Evolutionary conservation across 2,113 vertebrate species (phyloP).

Genomic region (Apodemus sylvaticus): DNA sequence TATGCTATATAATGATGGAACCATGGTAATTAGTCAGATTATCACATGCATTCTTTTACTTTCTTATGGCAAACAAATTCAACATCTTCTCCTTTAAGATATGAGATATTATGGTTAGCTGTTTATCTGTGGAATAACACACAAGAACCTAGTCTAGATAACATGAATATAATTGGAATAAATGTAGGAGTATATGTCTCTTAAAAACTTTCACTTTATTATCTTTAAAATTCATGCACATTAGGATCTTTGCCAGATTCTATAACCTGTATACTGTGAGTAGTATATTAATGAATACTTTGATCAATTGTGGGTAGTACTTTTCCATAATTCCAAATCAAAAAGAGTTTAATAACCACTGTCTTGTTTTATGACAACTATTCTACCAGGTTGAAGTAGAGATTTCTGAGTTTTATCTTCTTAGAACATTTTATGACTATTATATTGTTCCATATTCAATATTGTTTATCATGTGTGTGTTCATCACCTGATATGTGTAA

Average conservation of each 20-base stretch:
- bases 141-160: neutral
- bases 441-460: neutral
- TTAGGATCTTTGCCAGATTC: neutral
- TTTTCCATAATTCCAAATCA: neutral
- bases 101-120: neutral
- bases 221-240: neutral
- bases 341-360: neutral
- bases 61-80: neutral
- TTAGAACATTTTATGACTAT: neutral
- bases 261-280: neutral
- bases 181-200: neutral
- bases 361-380: neutral
- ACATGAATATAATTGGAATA: neutral
- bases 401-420: neutral
- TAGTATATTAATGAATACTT: neutral
- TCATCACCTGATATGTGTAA: neutral
- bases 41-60: neutral
- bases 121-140: neutral
- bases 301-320: neutral
- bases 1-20: neutral
- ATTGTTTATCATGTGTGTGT: fast-evolving
- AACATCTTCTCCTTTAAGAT: neutral
- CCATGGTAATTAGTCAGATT: neutral
- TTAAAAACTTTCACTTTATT: neutral
- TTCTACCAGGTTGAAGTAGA: too few species aligned